Evolutionary conservation across 1,140 invertebrate species (phyloP), one percentile per base, ranked within the genome.

Genomic region (Aphelenchoides besseyi): DNA sequence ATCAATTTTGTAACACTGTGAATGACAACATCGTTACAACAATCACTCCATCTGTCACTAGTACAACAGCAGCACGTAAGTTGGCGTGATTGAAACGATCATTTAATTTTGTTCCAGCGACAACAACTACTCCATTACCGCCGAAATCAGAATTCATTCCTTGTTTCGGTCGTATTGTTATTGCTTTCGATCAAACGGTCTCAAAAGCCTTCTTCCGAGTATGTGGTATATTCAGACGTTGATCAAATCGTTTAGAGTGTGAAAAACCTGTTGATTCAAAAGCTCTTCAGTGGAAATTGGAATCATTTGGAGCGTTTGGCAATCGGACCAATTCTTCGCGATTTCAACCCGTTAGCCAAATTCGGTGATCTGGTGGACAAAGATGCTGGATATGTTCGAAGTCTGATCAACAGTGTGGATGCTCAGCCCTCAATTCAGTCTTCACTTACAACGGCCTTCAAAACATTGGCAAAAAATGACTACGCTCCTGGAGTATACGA

Each of bases 261-360:
- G 18, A 59, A 28, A 23, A 59, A 59, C 32, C 23, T 59, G 5
- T 33, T 59, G 55, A 33, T 18, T 8, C 5, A 59, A 16, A 5
- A 59, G 5, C 5, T 59, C 26, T 59, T 59, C 23, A 23, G 26
- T 23, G 55, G 55, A 28, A 18, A 59, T 33, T 59, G 55, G 55
- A 59, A 59, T 33, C 55, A 59, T 23, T 8, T 18, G 5, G 55
- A 59, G 55, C 55, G 55, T 5, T 23, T 59, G 55, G 55, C 18
- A 29, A 33, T 59, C 26, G 5, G 5, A 8, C 12, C 5, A 59
- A 59, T 18, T 8, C 5, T 23, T 8, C 5, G 32, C 18, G 23
- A 59, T 8, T 5, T 59, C 26, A 18, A 59, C 18, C 5, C 5
- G 5, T 59, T 8, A 5, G 12, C 23, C 12, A 5, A 5, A 5